Evolutionary conservation across 1,140 invertebrate genomes (phyloP), one percentile per base, ranked within the genome.

Genomic region (Camponotus pennsylvanicus): DNA sequence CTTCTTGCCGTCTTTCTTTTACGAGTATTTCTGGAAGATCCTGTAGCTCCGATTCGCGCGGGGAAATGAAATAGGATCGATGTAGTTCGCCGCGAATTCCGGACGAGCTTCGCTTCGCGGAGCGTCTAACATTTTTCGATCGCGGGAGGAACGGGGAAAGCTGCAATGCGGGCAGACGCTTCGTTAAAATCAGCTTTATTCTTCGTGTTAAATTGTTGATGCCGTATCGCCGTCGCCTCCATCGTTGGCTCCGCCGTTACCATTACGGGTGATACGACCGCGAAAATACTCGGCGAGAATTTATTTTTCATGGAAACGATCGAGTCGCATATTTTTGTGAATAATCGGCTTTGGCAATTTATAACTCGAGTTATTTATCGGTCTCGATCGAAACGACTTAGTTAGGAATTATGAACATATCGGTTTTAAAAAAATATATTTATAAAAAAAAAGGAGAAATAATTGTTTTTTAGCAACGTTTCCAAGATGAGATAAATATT

Each of bases 21-120:
- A 27, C 21, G 15, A 57, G 63, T 85, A 88, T 89, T 85, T 67
- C 76, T 79, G 82, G 37, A 85, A 21, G 27, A 13, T 27, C 69
- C 45, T 52, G 63, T 57, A 57, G 13, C 15, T 61, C 9, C 7
- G 18, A 52, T 49, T 77, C 45, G 13, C 71, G 27, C 69, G 67
- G 32, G 52, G 69, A 57, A 64, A 61, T 55, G 75, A 78, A 71
- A 42, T 37, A 49, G 66, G 59, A 40, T 63, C 66, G 82, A 55
- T 4, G 49, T 45, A 55, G 69, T 75, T 55, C 18, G 45, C 3
- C n/a, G 57, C 59, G 63, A 52, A 67, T 85, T 87, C 34, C 55
- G 70, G 9, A 40, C 32, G 49, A 66, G 37, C 57, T 84, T 84
- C 18, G 42, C 40, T 8, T 27, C 27, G 80, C 42, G 80, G 55